Base-by-base conservation (phyloP, 2,113 vertebrate species). In the Cebus imitator region DNA sequence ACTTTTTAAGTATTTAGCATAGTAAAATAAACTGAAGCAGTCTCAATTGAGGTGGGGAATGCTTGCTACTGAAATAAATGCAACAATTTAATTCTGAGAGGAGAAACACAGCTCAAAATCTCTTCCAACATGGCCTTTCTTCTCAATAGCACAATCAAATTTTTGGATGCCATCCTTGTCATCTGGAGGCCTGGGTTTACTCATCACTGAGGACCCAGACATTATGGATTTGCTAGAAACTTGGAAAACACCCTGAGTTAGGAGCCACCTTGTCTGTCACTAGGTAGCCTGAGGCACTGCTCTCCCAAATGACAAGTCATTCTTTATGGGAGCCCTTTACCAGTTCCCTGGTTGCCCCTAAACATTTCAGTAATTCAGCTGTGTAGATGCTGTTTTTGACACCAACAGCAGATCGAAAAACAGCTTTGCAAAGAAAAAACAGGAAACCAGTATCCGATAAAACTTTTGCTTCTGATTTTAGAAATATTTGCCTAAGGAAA, bases 351-450 rank as follows among this genome's bases (percentile, higher is more conserved):
- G 27, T 68, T 3, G 1, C 20, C 45, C 48, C 86, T 23, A 76
- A 85, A 92, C 25, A 35, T 75, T 87, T 95, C 87, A 96, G 86
- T 93, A 93, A 94, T 95, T 75, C 61, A 95, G 40, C 57, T 82
- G 2, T 76, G 64, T 81, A 87, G 66, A 94, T 23, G 82, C n/a
- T 78, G 48, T 73, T 95, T 68, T 86, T 81, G 82, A 90, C 40
- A 95, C 8, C 4, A 1, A 94, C 23, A 83, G 14, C 35, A 93
- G 45, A 96, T 52, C 40, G 27, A 66, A 78, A 95, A 96, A 93
- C 3, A 85, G 64, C 25, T 92, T 97, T 93, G 57, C 75, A 90
- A 94, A 78, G 81, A 94, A 94, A 45, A 50, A 87, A 84, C 8
- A 73, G 88, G 58, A 37, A 94, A 61, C 40, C 61, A 64, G 40